Evolutionary conservation across 2,113 vertebrate species (phyloP).

Genomic region (Chloroceryle aenea): DNA sequence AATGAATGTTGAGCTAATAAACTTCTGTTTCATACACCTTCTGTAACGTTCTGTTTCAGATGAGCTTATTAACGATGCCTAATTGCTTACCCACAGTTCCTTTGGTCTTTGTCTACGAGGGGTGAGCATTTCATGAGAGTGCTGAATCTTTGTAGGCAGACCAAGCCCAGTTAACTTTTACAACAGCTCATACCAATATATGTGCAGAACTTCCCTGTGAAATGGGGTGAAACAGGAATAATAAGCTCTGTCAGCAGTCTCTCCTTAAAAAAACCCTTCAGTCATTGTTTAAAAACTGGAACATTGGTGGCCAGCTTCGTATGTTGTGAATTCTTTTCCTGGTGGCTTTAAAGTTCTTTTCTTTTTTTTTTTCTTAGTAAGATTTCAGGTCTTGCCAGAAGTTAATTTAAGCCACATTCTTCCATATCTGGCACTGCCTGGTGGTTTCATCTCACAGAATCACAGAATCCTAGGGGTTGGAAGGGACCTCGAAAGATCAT

Average conservation of each 20-base stretch:
- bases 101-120: neutral
- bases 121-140: neutral
- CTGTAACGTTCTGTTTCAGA: neutral
- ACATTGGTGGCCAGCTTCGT: neutral
- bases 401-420: constrained; percentile 23
- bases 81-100: neutral
- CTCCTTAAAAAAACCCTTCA: neutral
- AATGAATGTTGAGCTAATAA: neutral
- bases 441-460: constrained; percentile 1
- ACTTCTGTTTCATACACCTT: neutral
- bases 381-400: constrained; percentile 3
- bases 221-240: neutral
- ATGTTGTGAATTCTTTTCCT: constrained; percentile 7
- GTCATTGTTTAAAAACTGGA: neutral
- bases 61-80: constrained; percentile 8
- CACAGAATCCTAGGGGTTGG: no score
- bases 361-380: neutral
- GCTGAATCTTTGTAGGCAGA: neutral
- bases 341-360: neutral
- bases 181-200: neutral
- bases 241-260: neutral
- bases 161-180: neutral
- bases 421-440: neutral
- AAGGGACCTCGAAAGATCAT: no score
- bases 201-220: neutral